phyloP scores from a whole-genome alignment of 2,113 vertebrate species.

The Cyanocitta stelleri region DNA sequence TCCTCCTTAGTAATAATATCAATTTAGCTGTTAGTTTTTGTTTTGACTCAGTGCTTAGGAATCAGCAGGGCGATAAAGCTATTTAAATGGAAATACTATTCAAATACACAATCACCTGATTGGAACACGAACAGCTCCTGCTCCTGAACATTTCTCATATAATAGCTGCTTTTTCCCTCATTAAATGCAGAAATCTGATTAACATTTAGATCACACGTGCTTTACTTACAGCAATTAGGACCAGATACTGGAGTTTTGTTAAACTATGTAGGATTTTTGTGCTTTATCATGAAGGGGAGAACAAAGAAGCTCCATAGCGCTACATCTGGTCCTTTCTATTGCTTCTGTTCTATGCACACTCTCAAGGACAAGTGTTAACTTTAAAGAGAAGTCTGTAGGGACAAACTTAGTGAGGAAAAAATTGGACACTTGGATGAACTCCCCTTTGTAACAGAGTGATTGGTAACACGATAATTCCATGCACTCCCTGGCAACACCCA shows the following conservation, averaged over 20 bases:
- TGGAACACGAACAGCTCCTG: conserved; percentile 4
- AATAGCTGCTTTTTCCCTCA: conserved; percentile 64
- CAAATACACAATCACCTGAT: conserved; percentile 43
- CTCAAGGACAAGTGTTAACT: conserved; percentile 43
- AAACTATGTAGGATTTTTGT: conserved; percentile 35
- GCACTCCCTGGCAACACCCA: not conserved
- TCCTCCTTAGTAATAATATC: conserved; percentile 49
- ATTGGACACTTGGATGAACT: not conserved
- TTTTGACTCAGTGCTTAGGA: conserved; percentile 56
- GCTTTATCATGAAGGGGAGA: conserved; percentile 33
- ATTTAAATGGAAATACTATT: conserved; percentile 53
- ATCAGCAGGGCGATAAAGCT: conserved; percentile 49
- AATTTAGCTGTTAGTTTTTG: conserved; percentile 53
- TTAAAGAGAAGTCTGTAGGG: conserved; percentile 41
- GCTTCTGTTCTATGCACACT: not conserved
- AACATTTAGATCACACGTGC: conserved; percentile 56
- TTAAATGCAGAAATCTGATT: conserved; percentile 67
- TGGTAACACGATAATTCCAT: not conserved
- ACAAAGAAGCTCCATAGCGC: conserved; percentile 49
- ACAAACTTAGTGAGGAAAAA: not conserved
- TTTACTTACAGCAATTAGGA: conserved; percentile 66
- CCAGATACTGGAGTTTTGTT: conserved; percentile 52
- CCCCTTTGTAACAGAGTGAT: not conserved
- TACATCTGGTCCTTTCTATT: conserved; percentile 14
- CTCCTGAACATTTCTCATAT: conserved; percentile 44